Evolutionary conservation across 2,888 invertebrate species (phyloP), one percentile per base, ranked within the genome.

Genomic region (Pherbina coryleti): DNA sequence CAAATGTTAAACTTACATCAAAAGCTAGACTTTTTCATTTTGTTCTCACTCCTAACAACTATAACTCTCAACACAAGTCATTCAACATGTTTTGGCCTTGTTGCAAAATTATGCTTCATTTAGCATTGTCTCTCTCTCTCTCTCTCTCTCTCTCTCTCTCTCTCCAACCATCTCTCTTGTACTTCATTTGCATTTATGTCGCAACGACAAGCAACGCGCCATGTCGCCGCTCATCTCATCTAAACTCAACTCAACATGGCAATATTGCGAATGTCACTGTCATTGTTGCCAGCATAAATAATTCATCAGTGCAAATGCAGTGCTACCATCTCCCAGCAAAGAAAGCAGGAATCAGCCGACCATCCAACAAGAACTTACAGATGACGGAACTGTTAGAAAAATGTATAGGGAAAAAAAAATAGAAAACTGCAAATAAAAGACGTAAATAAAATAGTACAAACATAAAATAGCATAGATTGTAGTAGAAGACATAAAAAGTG

Each of bases 201-300:
- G n/a, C 22, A n/a, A 55, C 37, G 64, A 34, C 64, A 66, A 66
- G 44, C 11, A 55, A 7, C 22, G 55, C 19, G n/a, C 22, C 22
- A 8, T 55, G 55, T 55, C 5, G 55, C 55, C 5, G 55, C 55
- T 14, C 60, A 28, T 28, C 60, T 25, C 17, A 37, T 51, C 25
- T 17, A 28, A 11, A 8, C 19, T 44, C 22, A 44, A n/a, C n/a
- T 49, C 8, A 25, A 7, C 25, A 5, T 49, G 22, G 44, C 49
- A 49, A 67, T 49, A 37, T 55, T 67, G 67, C 51, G 28, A 51
- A 49, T 51, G 51, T 51, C 51, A 69, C 25, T 69, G 69, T 69
- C 69, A 69, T 69, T 69, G 69, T 69, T 69, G 19, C 69, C 69
- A 69, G 28, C 69, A 69, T 69, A 53, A 69, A 69, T 51, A 51